A percentile compares a stretch with the other conserved stretches of the same genome.
These are phyloP conservation scores for Anhinga anhinga DNA, from an alignment of 2,113 vertebrate genomes.

Conservation along the genomic window DNA sequence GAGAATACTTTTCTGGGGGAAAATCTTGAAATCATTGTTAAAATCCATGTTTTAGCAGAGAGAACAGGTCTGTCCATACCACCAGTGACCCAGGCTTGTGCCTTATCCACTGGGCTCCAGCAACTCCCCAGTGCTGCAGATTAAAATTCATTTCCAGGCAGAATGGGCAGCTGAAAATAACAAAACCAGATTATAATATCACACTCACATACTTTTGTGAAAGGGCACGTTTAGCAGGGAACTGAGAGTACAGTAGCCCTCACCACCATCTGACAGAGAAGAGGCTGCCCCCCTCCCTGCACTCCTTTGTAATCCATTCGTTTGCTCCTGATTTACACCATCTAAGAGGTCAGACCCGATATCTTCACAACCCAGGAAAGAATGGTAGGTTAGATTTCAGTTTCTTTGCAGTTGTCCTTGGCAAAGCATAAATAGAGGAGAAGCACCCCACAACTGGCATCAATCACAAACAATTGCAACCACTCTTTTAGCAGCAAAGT, in stretches of 20 bases:
- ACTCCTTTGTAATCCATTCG: background rate
- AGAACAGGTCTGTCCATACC: background rate
- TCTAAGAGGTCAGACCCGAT: background rate
- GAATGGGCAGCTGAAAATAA: constrained; percentile 15
- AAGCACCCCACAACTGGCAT: background rate
- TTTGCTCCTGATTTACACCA: background rate
- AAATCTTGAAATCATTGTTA: background rate
- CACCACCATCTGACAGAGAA: background rate
- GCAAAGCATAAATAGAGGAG: background rate
- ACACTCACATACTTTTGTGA: background rate
- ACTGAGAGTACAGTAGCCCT: background rate
- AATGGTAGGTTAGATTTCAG: background rate
- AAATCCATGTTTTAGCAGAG: background rate
- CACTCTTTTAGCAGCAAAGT: background rate
- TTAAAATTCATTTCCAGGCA: background rate
- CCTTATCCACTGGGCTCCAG: background rate
- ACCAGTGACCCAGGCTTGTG: background rate
- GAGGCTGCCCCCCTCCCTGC: background rate
- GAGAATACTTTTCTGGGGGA: background rate
- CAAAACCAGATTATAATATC: background rate
- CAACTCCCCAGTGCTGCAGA: background rate
- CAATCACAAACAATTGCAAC: background rate
- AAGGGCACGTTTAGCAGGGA: constrained; percentile 4
- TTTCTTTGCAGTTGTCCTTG: background rate
- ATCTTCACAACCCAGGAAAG: background rate